Evolutionary conservation across 2,888 invertebrate species (phyloP), one percentile per base, ranked within the genome.

Genomic region (Sinhomidia bicolor): DNA sequence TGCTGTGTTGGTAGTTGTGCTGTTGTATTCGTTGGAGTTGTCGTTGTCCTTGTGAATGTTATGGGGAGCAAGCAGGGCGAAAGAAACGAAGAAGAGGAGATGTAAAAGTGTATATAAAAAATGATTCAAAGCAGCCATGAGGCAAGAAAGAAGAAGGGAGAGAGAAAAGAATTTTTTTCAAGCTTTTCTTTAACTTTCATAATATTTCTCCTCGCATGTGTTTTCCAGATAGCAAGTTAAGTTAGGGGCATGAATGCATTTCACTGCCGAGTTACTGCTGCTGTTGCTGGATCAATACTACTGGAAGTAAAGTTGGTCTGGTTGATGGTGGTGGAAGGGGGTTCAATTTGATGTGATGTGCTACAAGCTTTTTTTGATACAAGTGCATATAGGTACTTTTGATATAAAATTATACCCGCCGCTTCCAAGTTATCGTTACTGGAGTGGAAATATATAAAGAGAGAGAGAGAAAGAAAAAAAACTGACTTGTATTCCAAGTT

Each of bases 401-500:
- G 2, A 12, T 47, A 12, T 12, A 47, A 9, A 47, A 7, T 9
- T 47, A 12, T 47, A 47, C n/a, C 9, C 32, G 32, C 23, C n/a
- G n/a, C n/a, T n/a, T n/a, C n/a, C n/a, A n/a, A n/a, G n/a, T n/a
- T n/a, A n/a, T n/a, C 44, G 41, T 71, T 41, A 29, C 81, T 81
- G 65, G 81, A 65, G 29, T 47, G 32, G 60, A 76, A 76, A 51
- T 23, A 26, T n/a, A 23, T 9, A 44, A 41, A 76, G 32, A 54
- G 14, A n/a, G 51, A 41, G 41, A 68, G 4, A 10, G 0, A 26
- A 10, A 47, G 81, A 65, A 14, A 65, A 81, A 80, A 80, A 44
- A 26, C 26, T 47, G 62, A 81, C 68, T 68, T 29, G 26, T 81
- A 47, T 82, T 62, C 57, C 57, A 83, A 74, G 44, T 26, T 83